Conservation (phyloP, 2,888 invertebrate genomes). For the Cordilura impudica region DNA sequence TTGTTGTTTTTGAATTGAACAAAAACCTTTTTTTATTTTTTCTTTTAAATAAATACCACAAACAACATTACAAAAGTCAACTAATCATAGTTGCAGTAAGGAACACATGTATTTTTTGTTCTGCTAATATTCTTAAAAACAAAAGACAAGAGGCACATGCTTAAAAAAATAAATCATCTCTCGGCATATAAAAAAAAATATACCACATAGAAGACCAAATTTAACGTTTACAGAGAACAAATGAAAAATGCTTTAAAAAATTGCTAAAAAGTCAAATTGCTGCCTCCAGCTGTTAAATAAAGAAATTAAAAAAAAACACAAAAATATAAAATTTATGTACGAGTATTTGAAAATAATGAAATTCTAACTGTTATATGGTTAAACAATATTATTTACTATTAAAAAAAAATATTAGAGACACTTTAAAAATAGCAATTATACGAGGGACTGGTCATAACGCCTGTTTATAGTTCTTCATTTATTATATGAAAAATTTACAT, state of each 20-base stretch:
- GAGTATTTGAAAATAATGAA: background rate
- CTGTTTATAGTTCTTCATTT: no score
- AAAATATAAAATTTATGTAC: no score
- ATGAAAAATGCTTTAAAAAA: conserved; percentile 46
- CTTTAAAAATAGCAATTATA: background rate
- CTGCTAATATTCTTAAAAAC: no score
- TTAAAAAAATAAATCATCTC: conserved; percentile 35
- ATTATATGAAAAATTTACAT: no score
- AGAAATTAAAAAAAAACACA: background rate
- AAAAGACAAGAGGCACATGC: conserved; percentile 55
- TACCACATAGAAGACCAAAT: conserved; percentile 33
- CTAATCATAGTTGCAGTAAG: conserved; percentile 19
- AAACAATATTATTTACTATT: background rate
- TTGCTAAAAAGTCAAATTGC: conserved; percentile 34
- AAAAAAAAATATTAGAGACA: background rate
- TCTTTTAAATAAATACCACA: background rate
- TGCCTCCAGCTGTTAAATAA: conserved; percentile 20
- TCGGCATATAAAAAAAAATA: conserved; percentile 29
- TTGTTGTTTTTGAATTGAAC: background rate
- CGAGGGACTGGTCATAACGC: background rate
- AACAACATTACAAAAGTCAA: background rate
- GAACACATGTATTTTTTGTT: conserved; percentile 42
- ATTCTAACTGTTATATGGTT: conserved; percentile 47
- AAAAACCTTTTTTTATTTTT: background rate
- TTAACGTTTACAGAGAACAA: background rate